Evolutionary conservation across 2,113 vertebrate genomes (phyloP).

Genomic region (Antechinus flavipes): DNA sequence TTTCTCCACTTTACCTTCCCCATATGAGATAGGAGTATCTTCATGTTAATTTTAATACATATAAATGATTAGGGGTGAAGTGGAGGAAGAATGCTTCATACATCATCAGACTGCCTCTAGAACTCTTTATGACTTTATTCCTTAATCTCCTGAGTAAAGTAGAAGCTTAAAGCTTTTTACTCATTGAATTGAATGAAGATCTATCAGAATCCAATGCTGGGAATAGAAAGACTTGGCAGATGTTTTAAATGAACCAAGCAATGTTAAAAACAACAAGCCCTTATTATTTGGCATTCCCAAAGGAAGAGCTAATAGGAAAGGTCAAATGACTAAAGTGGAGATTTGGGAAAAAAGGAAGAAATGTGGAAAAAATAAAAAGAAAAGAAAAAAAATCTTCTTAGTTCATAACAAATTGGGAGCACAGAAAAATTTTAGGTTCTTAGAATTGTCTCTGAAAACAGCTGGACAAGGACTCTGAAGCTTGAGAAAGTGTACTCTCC

Average conservation of each 20-base stretch:
- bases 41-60: background rate
- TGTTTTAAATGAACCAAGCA: background rate
- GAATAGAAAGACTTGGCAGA: background rate
- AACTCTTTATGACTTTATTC: background rate
- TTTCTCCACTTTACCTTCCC: background rate
- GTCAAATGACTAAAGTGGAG: background rate
- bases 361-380: too few species aligned
- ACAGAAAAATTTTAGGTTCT: too few species aligned
- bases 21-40: background rate
- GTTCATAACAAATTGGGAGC: too few species aligned
- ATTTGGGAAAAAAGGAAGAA: background rate
- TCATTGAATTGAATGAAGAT: background rate
- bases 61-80: background rate
- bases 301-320: background rate
- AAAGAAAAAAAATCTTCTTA: too few species aligned
- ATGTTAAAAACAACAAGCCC: background rate
- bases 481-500: too few species aligned
- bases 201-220: background rate
- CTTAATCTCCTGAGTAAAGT: background rate
- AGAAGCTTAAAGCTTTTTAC: background rate
- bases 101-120: background rate
- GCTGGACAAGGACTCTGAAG: too few species aligned
- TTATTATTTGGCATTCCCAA: background rate
- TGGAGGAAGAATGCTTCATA: background rate
- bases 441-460: too few species aligned